A percentile compares a stretch with the other conserved stretches of the same genome.
phyloP scores from a whole-genome alignment of 2,888 invertebrate species.

The Subacronicta megacephala region DNA sequence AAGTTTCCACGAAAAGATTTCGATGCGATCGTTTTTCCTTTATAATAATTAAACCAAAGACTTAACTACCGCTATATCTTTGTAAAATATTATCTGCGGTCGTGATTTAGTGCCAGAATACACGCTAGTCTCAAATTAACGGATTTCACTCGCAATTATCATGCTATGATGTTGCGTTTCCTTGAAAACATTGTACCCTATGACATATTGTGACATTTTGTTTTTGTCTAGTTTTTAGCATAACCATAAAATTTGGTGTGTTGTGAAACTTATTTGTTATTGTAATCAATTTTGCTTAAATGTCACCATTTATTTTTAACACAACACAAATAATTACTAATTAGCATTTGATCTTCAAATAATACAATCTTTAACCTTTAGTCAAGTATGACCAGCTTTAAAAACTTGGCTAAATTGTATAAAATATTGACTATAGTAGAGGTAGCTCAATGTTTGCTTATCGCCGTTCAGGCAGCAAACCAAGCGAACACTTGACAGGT shows the following conservation, averaged over 20 bases:
- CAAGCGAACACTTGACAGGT: slow-evolving; percentile 13
- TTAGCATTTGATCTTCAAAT: not conserved
- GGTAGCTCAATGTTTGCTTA: slow-evolving; percentile 21
- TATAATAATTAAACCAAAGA: slow-evolving; percentile 24
- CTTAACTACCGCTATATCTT: slow-evolving; percentile 33
- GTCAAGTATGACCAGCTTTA: not conserved
- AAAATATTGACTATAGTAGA: not conserved
- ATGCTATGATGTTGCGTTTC: slow-evolving; percentile 8
- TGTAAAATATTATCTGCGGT: slow-evolving; percentile 37
- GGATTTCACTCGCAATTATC: slow-evolving; percentile 51
- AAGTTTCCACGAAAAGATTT: not conserved
- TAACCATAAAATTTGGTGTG: slow-evolving; percentile 16
- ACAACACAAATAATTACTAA: not conserved
- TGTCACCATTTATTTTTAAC: not conserved
- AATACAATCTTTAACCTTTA: not conserved
- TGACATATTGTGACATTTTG: slow-evolving; percentile 31
- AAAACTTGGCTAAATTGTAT: not conserved
- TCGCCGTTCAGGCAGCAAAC: not conserved
- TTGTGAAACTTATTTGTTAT: slow-evolving; percentile 12
- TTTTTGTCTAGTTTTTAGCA: slow-evolving; percentile 27
- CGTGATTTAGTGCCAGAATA: slow-evolving; percentile 38
- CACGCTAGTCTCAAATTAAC: slow-evolving; percentile 54
- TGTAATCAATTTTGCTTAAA: slow-evolving; percentile 1
- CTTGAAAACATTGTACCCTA: slow-evolving; percentile 26
- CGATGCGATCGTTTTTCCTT: slow-evolving; percentile 6